Evolutionary conservation across 2,113 vertebrate genomes (phyloP).

Genomic region (Glaucidium brasilianum): DNA sequence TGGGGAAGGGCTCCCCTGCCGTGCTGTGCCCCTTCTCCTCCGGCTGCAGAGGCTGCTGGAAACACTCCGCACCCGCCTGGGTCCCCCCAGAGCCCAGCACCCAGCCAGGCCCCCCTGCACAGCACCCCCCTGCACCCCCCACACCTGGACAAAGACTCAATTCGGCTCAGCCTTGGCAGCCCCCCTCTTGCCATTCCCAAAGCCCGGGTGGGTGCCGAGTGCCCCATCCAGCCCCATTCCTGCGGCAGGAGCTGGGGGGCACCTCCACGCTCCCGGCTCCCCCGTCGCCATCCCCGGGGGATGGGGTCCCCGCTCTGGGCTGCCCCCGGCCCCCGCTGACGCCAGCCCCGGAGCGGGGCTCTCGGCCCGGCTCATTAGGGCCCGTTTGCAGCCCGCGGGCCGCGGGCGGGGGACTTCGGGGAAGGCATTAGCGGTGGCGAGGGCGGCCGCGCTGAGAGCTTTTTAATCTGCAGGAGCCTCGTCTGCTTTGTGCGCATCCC

Average conservation of each 20-base stretch:
- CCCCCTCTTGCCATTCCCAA: background rate
- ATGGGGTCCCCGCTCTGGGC: rapidly evolving
- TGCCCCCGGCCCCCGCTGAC: background rate
- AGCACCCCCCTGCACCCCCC: background rate
- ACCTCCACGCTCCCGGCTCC: background rate
- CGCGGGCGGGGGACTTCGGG: background rate
- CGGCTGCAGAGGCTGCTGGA: background rate
- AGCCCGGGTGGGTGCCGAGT: rapidly evolving
- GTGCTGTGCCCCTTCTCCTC: background rate
- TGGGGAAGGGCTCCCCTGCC: background rate
- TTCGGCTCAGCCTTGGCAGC: background rate
- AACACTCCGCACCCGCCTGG: background rate
- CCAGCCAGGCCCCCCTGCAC: too few relatives aligned
- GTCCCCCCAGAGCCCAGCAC: background rate
- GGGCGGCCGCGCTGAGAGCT: conserved; percentile 1
- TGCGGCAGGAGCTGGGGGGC: background rate
- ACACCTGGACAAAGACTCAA: background rate
- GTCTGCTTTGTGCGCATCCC: background rate
- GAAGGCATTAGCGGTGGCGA: conserved; percentile 40
- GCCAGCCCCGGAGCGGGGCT: background rate
- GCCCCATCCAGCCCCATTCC: background rate
- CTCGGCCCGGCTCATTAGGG: background rate
- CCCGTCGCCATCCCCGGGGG: too few relatives aligned
- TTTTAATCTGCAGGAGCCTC: conserved; percentile 15
- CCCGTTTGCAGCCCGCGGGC: background rate